A percentile compares a stretch with the other conserved stretches of the same genome.
Evolutionary conservation across 2,888 invertebrate genomes (phyloP).

Genomic region (Drosophila mulleri): DNA sequence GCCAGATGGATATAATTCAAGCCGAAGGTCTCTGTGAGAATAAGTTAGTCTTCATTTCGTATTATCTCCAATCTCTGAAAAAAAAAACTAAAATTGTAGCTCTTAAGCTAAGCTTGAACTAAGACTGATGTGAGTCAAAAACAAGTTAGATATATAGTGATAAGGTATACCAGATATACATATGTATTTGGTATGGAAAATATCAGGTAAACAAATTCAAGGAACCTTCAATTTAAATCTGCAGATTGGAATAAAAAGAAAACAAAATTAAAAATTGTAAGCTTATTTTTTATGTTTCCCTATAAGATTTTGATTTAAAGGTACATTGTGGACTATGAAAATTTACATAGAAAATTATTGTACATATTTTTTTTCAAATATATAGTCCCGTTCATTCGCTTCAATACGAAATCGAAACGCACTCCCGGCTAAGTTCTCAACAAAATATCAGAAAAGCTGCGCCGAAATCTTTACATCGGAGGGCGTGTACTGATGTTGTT

Average conservation of each 20-base stretch:
- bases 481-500: conserved; percentile 32
- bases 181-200: neutral
- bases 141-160: neutral
- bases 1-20: too few species aligned
- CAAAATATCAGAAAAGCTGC: conserved; percentile 36
- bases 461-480: conserved; percentile 36
- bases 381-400: neutral
- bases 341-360: neutral
- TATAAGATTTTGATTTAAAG: too few species aligned
- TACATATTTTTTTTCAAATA: too few species aligned
- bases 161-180: neutral
- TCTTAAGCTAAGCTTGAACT: too few species aligned
- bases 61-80: too few species aligned
- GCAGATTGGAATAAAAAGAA: too few species aligned
- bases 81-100: too few species aligned
- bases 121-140: neutral
- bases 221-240: too few species aligned
- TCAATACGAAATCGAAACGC: neutral
- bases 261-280: neutral
- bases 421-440: neutral
- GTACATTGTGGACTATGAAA: neutral
- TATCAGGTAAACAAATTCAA: too few species aligned
- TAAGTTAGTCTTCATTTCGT: too few species aligned
- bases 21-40: too few species aligned
- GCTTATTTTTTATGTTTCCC: neutral